A percentile compares a stretch with the other conserved stretches of the same genome.
Evolutionary conservation across 2,113 vertebrate genomes (phyloP).

Genomic region (Tamias sibiricus): DNA sequence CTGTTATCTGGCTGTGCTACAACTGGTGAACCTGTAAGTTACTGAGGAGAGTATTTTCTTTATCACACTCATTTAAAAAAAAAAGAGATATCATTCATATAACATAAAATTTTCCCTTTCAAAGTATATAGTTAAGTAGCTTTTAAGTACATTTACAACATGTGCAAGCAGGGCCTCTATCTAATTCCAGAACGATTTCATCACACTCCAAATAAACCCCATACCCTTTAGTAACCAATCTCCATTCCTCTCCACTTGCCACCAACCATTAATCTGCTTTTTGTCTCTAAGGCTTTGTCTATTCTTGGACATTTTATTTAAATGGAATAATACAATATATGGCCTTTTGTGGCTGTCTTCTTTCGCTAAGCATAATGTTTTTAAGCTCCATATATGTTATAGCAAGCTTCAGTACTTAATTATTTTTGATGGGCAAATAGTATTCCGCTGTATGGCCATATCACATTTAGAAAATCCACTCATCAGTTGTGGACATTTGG

Average conservation of each 20-base stretch:
- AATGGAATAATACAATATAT: not conserved
- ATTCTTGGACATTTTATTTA: not conserved
- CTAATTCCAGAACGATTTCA: not conserved
- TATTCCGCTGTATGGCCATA: not conserved
- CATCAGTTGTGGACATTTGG: not conserved
- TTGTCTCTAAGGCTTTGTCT: not conserved
- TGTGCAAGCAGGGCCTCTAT: not conserved
- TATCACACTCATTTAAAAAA: not conserved
- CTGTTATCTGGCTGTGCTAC: not conserved
- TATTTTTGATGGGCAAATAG: not conserved
- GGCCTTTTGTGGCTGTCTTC: not conserved
- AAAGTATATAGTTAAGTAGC: not conserved
- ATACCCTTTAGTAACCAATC: too few relatives aligned
- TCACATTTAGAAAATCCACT: not conserved
- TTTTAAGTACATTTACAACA: not conserved
- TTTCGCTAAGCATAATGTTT: not conserved
- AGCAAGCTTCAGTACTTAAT: not conserved
- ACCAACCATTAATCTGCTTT: not conserved
- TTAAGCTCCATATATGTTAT: not conserved
- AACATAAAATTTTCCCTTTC: not conserved
- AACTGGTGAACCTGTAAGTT: not conserved
- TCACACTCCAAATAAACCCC: not conserved
- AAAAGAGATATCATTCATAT: not conserved
- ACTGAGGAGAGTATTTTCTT: not conserved
- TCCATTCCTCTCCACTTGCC: fast-evolving